Evolutionary conservation across 2,113 vertebrate species (phyloP), one percentile per base, ranked within the genome.

Genomic region (Pavo muticus): DNA sequence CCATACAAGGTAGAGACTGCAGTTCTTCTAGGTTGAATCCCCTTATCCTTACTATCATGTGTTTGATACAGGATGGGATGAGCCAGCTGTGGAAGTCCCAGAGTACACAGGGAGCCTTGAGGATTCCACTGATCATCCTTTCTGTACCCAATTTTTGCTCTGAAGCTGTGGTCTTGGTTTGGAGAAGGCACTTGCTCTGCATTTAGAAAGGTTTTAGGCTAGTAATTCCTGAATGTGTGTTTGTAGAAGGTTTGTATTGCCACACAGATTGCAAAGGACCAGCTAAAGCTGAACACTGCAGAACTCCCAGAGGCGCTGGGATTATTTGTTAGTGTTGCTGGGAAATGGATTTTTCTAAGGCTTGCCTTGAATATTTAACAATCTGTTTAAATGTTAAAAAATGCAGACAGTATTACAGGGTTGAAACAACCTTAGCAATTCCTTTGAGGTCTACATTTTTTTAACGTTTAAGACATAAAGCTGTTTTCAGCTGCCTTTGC

Each of bases 281-380:
- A 59, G 52, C 16, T 57, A 75, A 57, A 84, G 40, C 56, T 68
- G 50, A 47, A 73, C 15, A 21, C 52, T 78, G 65, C 35, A 74
- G 54, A 88, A 84, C 21, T 96, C 85, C 61, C 12, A 4, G 52
- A 44, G 52, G 52, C 47, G 77, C 80, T 70, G 69, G 47, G 57
- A 80, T 94, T 97, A 86, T 90, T 94, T 94, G 57, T 86, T 95
- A 69, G 10, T 18, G n/a, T 87, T 90, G 47, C 72, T 56, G 63
- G 47, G 24, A 94, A 94, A 94, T 61, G 48, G 72, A 87, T 95
- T 94, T 94, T 93, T 93, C 72, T 65, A 90, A 77, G 42, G 40
- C 75, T 94, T 94, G 64, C 54, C 65, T 92, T 93, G 87, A 91
- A 93, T 95, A 95, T 90, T 91, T 92, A 94, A 75, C 44, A 29